phyloP scores from a whole-genome alignment of 1,140 invertebrate genomes.

The Ips typographus region DNA sequence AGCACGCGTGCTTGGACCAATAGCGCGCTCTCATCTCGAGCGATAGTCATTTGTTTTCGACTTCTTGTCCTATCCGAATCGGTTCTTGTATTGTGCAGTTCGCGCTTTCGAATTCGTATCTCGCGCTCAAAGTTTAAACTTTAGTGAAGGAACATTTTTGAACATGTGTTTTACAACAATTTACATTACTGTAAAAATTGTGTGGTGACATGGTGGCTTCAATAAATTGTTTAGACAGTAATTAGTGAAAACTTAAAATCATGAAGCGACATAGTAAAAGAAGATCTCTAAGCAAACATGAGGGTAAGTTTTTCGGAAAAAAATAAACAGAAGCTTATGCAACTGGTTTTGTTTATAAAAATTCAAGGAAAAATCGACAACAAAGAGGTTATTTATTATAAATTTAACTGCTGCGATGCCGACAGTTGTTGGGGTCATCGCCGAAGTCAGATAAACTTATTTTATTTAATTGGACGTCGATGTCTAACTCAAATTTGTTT shows the following conservation, averaged over 20 bases:
- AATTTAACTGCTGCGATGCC: not conserved
- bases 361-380: not conserved
- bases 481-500: constrained; percentile 15
- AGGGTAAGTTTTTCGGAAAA: constrained; percentile 6
- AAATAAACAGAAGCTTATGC: not conserved
- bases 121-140: not conserved
- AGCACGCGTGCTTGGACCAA: constrained; percentile 1
- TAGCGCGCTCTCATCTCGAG: not conserved
- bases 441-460: constrained; percentile 13
- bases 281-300: not conserved
- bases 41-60: constrained; percentile 13
- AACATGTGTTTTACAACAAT: too few relatives aligned
- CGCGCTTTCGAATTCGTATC: constrained; percentile 5
- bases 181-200: too few relatives aligned
- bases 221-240: not conserved
- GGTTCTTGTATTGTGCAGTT: not conserved
- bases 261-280: too few relatives aligned
- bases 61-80: not conserved
- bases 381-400: constrained; percentile 5
- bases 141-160: not conserved
- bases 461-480: constrained; percentile 5
- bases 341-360: not conserved
- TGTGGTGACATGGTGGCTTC: too few relatives aligned
- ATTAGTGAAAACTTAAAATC: not conserved
- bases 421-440: constrained; percentile 12